Base-by-base conservation (phyloP, 1,140 invertebrate species). In the Drosophila arawakana region DNA sequence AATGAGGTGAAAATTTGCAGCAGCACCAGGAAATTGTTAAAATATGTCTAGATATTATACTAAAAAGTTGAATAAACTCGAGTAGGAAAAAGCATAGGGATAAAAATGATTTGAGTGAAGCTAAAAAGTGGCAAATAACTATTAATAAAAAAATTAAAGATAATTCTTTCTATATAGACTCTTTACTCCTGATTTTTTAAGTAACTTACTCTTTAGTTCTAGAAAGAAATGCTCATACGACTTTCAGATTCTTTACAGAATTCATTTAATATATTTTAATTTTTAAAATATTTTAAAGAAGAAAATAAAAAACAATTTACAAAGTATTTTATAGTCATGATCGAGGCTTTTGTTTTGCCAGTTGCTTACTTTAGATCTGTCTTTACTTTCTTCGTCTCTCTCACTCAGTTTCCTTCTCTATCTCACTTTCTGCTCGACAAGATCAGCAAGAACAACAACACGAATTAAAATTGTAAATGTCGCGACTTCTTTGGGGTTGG, bases 401-500 rank as follows among this genome's bases (percentile, higher is more conserved):
- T 35, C 41, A 55, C 52, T 62, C 43, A 49, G 25, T 49, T 11
- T 47, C 52, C 34, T 47, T 66, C 73, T 30, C 54, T 47, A 41
- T n/a, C 37, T 30, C 50, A 54, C 63, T 43, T 25, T 70, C 78
- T 75, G 60, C 10, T 18, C 55, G 66, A 74, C 72, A 69, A 74
- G 72, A 74, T 85, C 82, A 76, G 47, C 63, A 76, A 47, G 59
- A 85, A 81, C 63, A 81, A 88, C 83, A 88, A 30, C 83, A 88
- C 83, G 83, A 86, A 83, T 86, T 80, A 80, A 88, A 86, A 88
- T 86, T 86, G 76, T 86, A 88, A 86, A 88, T 86, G 83, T 86
- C 83, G 83, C 80, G 73, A 74, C 55, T 79, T 79, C 63, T 75
- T 30, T 39, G 67, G 44, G 58, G 75, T 59, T 85, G 79, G 79